A percentile compares a stretch with the other conserved stretches of the same genome.
Conservation (phyloP, 2,113 vertebrate genomes). For the Microtus ochrogaster region DNA sequence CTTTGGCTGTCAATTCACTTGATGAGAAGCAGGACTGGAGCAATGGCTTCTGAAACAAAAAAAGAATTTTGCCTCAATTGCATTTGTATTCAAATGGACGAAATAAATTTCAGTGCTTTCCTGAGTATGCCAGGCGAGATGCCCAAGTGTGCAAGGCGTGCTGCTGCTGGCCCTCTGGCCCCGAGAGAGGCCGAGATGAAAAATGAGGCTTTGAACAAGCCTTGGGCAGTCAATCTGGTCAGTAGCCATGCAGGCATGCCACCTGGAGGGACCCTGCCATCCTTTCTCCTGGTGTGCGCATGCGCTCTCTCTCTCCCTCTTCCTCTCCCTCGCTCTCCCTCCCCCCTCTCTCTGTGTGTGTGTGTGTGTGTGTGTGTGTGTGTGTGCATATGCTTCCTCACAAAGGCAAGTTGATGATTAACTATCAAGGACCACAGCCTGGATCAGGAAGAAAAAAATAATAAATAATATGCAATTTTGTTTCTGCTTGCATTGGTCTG, state of each 20-base stretch:
- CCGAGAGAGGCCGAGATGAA: slow-evolving; percentile 70
- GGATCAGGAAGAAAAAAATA: slow-evolving; percentile 53
- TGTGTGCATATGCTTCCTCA: neutral
- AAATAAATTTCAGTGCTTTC: slow-evolving; percentile 72
- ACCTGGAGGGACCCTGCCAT: slow-evolving; percentile 52
- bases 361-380: neutral
- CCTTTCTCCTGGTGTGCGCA: neutral
- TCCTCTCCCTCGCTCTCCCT: no score
- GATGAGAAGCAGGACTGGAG: slow-evolving; percentile 60
- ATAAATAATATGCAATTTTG: slow-evolving; percentile 67
- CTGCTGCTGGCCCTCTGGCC: slow-evolving; percentile 68
- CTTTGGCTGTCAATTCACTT: neutral
- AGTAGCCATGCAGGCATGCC: slow-evolving; percentile 56
- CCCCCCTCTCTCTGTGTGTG: neutral
- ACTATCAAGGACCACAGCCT: slow-evolving; percentile 57
- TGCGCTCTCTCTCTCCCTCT: no score
- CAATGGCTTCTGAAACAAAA: slow-evolving; percentile 40
- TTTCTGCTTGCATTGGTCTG: neutral
- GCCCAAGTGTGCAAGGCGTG: neutral
- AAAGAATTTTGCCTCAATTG: slow-evolving; percentile 56
- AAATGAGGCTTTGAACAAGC: slow-evolving; percentile 76
- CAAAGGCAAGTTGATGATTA: slow-evolving; percentile 72
- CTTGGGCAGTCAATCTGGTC: slow-evolving; percentile 79
- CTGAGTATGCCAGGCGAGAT: slow-evolving; percentile 40
- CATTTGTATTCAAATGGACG: slow-evolving; percentile 81